Percentiles rank a stretch among this genome's conserved stretches.
These are phyloP conservation scores for Macaria notata DNA, from an alignment of 2,888 invertebrate species.

Conservation along the genomic window DNA sequence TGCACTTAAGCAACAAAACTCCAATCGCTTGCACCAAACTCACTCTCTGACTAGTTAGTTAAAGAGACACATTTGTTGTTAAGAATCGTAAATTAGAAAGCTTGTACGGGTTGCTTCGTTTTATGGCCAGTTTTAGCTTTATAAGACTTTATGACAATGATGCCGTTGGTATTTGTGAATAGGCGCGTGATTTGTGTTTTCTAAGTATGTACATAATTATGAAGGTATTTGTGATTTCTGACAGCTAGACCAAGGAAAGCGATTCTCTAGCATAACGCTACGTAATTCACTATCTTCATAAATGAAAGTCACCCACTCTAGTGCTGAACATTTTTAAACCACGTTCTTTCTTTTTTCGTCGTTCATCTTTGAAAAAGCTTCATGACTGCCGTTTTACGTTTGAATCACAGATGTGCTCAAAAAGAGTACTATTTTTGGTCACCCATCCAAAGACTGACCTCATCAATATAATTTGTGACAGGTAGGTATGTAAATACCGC, in stretches of 20 bases:
- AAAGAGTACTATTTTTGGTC: too few relatives aligned
- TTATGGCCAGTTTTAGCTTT: slow-evolving; percentile 31
- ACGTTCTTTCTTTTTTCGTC: too few relatives aligned
- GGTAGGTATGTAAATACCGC: too few relatives aligned
- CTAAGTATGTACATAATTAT: not conserved
- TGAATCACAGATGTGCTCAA: too few relatives aligned
- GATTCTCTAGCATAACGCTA: too few relatives aligned
- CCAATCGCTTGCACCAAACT: slow-evolving; percentile 4
- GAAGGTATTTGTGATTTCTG: slow-evolving; percentile 21
- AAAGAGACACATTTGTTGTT: slow-evolving; percentile 38
- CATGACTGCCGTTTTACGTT: too few relatives aligned
- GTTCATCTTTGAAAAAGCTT: too few relatives aligned
- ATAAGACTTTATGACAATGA: slow-evolving; percentile 30
- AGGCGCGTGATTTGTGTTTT: slow-evolving; percentile 21
- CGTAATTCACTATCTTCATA: too few relatives aligned
- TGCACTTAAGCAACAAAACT: not conserved
- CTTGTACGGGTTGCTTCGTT: slow-evolving; percentile 36
- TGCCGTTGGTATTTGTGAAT: slow-evolving; percentile 17
- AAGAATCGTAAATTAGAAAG: slow-evolving; percentile 40
- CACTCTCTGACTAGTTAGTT: slow-evolving; percentile 25
- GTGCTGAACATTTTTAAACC: too few relatives aligned
- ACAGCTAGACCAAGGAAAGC: not conserved
- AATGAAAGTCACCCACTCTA: too few relatives aligned
- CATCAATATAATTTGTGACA: too few relatives aligned
- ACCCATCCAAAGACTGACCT: too few relatives aligned